Percentiles rank a stretch among this genome's conserved stretches.
Evolutionary conservation across 2,113 vertebrate species (phyloP).

Genomic region (Varanus salvator): DNA sequence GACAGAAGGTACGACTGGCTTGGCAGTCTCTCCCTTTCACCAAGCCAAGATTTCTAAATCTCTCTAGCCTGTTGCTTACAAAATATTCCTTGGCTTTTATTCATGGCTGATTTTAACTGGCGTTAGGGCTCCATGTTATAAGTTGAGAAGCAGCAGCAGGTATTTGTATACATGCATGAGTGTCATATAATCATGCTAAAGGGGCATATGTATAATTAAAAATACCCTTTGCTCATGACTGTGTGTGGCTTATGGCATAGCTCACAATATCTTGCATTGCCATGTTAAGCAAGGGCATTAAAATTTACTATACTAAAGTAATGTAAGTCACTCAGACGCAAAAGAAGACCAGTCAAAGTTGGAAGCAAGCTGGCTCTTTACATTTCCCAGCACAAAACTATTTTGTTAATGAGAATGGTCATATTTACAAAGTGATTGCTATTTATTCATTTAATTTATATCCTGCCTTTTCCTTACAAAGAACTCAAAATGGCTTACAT

Average conservation of each 20-base stretch:
- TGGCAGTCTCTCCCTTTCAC: neutral
- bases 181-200: neutral
- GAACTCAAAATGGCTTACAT: too few relatives aligned
- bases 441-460: too few relatives aligned
- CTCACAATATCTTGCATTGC: neutral
- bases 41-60: neutral
- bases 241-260: neutral
- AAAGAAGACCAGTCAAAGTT: neutral
- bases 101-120: neutral
- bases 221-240: neutral
- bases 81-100: neutral
- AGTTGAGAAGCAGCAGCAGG: neutral
- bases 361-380: neutral
- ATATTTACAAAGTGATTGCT: neutral
- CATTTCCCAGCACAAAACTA: neutral
- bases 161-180: neutral
- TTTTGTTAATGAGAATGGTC: neutral
- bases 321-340: neutral
- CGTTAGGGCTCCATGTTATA: neutral
- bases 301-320: neutral
- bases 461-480: too few relatives aligned
- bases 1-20: neutral
- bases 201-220: too few relatives aligned
- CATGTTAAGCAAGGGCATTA: neutral
- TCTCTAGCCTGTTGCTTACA: neutral